phyloP scores from a whole-genome alignment of 2,888 invertebrate species.

The Augiades crinisus region DNA sequence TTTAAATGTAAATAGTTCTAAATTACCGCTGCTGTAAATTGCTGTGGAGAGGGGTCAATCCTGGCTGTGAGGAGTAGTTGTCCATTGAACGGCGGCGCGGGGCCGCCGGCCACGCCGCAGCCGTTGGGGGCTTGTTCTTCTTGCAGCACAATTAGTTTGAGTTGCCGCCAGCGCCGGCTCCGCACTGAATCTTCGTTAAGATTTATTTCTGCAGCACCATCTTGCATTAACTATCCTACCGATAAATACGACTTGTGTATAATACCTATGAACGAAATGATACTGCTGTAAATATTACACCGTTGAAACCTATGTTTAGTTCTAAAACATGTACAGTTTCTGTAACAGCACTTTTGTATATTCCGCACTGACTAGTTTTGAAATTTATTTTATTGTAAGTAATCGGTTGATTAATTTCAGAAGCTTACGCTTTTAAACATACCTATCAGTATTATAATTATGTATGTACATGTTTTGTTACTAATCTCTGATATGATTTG shows the following conservation, averaged over 20 bases:
- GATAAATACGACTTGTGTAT: conserved; percentile 76
- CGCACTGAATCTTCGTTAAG: conserved; percentile 75
- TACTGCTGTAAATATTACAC: conserved; percentile 82
- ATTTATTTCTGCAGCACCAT: conserved; percentile 81
- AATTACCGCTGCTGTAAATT: conserved; percentile 79
- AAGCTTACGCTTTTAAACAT: conserved; percentile 81
- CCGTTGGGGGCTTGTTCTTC: conserved; percentile 83
- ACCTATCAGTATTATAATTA: conserved; percentile 67
- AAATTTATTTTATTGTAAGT: conserved; percentile 72
- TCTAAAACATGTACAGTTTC: conserved; percentile 83
- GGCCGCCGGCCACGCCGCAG: conserved; percentile 39
- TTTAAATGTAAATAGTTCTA: conserved; percentile 80
- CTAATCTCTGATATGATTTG: conserved; percentile 73
- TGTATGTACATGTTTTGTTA: conserved; percentile 82
- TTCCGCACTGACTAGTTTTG: conserved; percentile 79
- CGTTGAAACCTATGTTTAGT: conserved; percentile 79
- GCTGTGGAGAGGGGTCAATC: conserved; percentile 75
- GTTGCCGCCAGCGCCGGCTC: conserved; percentile 83
- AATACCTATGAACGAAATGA: conserved; percentile 70
- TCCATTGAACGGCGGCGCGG: conserved; percentile 46
- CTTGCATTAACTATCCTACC: conserved; percentile 79
- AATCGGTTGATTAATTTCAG: conserved; percentile 72
- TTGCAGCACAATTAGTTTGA: conserved; percentile 88
- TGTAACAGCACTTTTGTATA: conserved; percentile 81
- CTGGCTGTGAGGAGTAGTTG: conserved; percentile 81